Evolutionary conservation across 1,140 invertebrate genomes (phyloP).

Genomic region (Cydia fagiglandana): DNA sequence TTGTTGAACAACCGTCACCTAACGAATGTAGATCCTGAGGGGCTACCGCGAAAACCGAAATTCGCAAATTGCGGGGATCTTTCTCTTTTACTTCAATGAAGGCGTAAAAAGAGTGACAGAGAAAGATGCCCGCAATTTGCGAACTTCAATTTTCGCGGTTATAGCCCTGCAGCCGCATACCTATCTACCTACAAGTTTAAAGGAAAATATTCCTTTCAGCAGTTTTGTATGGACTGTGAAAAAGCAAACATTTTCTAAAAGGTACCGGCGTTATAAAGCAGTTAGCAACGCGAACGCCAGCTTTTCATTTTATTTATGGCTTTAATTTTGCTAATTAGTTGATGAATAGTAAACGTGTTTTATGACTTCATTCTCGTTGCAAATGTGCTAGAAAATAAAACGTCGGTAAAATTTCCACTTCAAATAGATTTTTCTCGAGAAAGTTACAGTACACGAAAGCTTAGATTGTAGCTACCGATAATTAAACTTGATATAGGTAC

Average conservation of each 20-base stretch:
- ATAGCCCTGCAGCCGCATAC: background rate
- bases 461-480: background rate
- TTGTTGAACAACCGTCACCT: background rate
- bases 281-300: background rate
- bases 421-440: background rate
- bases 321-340: constrained; percentile 29
- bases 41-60: too few species aligned
- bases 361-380: background rate
- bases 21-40: background rate
- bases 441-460: background rate
- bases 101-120: too few species aligned
- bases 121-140: too few species aligned
- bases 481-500: background rate
- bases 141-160: too few species aligned
- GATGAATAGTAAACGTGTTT: constrained; percentile 26
- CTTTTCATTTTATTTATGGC: constrained; percentile 8
- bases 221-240: background rate
- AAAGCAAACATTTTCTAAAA: constrained; percentile 18
- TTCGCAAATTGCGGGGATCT: too few species aligned
- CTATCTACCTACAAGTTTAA: background rate
- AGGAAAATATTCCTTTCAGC: constrained; percentile 25
- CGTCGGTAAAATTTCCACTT: background rate
- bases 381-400: background rate
- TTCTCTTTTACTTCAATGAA: too few species aligned
- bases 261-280: constrained; percentile 5